A percentile compares a stretch with the other conserved stretches of the same genome.
Evolutionary conservation across 2,113 vertebrate genomes (phyloP).

Genomic region (Pontoporia blainvillei): DNA sequence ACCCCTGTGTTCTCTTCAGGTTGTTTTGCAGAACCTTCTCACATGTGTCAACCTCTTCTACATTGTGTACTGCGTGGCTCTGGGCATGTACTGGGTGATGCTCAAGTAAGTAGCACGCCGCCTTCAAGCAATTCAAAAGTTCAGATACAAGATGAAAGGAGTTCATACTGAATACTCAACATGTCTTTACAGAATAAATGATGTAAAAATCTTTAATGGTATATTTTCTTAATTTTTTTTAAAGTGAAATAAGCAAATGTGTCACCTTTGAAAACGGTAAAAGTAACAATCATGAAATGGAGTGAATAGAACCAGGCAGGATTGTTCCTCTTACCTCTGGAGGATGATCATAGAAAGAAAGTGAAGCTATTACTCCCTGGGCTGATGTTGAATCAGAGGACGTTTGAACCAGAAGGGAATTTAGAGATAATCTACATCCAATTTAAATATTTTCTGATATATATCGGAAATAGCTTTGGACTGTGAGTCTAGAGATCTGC

Average conservation of each 20-base stretch:
- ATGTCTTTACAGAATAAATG: not conserved
- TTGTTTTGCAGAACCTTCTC: conserved; percentile 84
- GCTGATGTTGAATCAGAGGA: not conserved
- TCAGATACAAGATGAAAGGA: not conserved
- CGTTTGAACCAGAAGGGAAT: not conserved
- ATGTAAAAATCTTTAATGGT: not conserved
- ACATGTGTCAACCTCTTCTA: conserved; percentile 87
- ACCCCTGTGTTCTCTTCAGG: conserved; percentile 71
- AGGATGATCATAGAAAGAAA: not conserved
- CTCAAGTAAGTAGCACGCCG: conserved; percentile 81
- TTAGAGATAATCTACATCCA: not conserved
- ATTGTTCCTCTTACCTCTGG: not conserved
- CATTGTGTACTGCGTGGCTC: conserved; percentile 85
- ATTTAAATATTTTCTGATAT: not conserved
- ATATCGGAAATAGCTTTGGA: not conserved
- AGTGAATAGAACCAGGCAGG: not conserved
- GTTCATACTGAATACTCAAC: not conserved
- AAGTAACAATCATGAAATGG: not conserved
- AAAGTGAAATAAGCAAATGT: not conserved
- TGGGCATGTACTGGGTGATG: conserved; percentile 82
- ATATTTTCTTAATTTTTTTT: not conserved
- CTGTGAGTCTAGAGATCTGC: not conserved
- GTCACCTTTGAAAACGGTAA: not conserved
- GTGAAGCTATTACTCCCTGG: not conserved
- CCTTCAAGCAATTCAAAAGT: not conserved